Conservation (phyloP, 2,888 invertebrate genomes). For the Norana najaformis region DNA sequence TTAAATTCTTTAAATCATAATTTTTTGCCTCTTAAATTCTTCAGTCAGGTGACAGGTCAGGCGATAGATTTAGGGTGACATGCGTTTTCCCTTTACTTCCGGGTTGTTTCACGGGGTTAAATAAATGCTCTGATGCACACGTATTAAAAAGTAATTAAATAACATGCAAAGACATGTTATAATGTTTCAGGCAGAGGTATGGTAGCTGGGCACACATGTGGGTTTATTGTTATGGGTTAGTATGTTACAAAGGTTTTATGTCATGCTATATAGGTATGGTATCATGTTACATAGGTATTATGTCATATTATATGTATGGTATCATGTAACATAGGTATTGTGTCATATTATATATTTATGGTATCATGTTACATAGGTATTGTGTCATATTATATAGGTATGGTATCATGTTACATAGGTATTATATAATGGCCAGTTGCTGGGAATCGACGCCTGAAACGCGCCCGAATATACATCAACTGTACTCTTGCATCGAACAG, state of each 20-base stretch:
- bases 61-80: neutral
- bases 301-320: neutral
- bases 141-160: too few relatives aligned
- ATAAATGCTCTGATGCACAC: too few relatives aligned
- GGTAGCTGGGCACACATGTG: neutral
- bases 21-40: neutral
- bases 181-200: neutral
- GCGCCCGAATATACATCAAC: conserved; percentile 3
- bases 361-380: neutral
- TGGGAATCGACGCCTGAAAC: neutral
- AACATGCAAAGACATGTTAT: neutral
- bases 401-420: neutral
- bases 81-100: neutral
- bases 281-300: neutral
- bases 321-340: neutral
- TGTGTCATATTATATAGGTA: neutral
- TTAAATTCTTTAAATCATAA: neutral
- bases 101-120: neutral
- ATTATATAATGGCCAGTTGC: neutral
- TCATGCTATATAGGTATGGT: neutral
- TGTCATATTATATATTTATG: too few relatives aligned
- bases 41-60: neutral
- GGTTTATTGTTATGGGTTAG: too few relatives aligned
- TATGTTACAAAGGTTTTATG: neutral
- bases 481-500: neutral